Evolutionary conservation across 92 coral and sea anemone species (phyloP), one percentile per base, ranked within the genome.

Genomic region (Palythoa heliodiscus): DNA sequence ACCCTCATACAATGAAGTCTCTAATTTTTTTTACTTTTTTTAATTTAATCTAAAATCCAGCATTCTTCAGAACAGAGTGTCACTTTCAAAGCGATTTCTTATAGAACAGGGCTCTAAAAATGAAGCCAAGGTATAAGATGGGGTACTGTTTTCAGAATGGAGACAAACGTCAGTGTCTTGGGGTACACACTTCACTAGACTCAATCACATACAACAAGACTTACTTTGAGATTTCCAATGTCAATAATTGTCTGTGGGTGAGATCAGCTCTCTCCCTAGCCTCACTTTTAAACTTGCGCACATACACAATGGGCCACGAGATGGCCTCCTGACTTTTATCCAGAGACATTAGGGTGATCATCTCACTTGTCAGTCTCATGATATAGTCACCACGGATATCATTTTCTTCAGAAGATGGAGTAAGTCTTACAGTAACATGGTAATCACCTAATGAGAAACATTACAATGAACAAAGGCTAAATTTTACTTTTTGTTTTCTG

Each of bases 401-500:
- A 77, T 92, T 90, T 73, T 77, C 85, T 73, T 94, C 98, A 80
- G 98, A 87, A 14, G 89, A 89, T 39, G 98, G 98, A 3, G 98
- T 92, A 50, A 94, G 85, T 19, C 98, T 86, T 64, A 93, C 90
- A 29, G 93, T 90, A 4, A 94, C 98, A 67, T 76, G 77, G 71
- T 85, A 94, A 17, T 91, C 98, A 78, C 88, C 71, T 16, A 40
- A n/a, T 11, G n/a, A 86, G 14, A 48, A 47, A 70, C 7, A 5
- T 39, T 17, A 17, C 68, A 61, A 61, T 58, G 5, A 58, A 1
- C 71, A 22, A 67, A 22, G n/a, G n/a, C n/a, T n/a, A n/a, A n/a
- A 57, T 17, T 57, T 57, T 57, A 17, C 11, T 57, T 7, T 40
- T 5, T 40, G 5, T 40, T 40, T 40, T 40, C 47, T 40, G n/a